phyloP scores from a whole-genome alignment of 1,140 invertebrate genomes.

The Aphelinus certus region DNA sequence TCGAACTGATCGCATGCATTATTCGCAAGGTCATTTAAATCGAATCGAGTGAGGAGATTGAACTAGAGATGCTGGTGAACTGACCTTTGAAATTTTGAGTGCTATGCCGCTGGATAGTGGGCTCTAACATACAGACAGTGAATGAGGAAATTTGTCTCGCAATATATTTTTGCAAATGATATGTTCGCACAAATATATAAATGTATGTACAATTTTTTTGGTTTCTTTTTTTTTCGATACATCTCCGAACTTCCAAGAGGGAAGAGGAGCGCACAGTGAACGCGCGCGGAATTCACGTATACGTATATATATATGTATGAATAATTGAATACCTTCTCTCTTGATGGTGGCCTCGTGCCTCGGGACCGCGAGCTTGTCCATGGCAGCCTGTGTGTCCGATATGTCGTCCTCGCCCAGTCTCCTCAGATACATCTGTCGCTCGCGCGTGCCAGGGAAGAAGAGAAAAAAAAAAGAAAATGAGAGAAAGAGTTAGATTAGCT shows the following conservation, averaged over 20 bases:
- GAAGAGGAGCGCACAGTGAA: too few relatives aligned
- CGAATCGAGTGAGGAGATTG: too few relatives aligned
- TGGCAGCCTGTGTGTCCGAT: constrained; percentile 55
- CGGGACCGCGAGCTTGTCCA: constrained; percentile 59
- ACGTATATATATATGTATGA: too few relatives aligned
- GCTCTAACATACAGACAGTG: constrained; percentile 58
- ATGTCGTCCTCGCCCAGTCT: constrained; percentile 65
- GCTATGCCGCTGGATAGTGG: constrained; percentile 56
- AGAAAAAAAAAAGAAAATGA: too few relatives aligned
- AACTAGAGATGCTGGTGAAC: constrained; percentile 37
- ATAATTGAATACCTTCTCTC: constrained; percentile 61
- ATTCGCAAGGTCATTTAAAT: too few relatives aligned
- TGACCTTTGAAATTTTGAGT: constrained; percentile 58
- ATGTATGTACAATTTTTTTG: not conserved
- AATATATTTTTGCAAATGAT: not conserved
- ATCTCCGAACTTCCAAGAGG: not conserved
- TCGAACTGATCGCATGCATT: too few relatives aligned
- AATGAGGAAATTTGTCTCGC: constrained; percentile 46
- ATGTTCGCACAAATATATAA: too few relatives aligned
- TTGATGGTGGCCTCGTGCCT: constrained; percentile 61
- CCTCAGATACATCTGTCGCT: constrained; percentile 67
- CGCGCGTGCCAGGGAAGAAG: not conserved
- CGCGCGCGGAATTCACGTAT: too few relatives aligned
- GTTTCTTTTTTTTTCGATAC: constrained; percentile 2
- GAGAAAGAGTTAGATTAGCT: too few relatives aligned